Conservation (phyloP, 2,888 invertebrate species). For the Lydus trimaculatus region DNA sequence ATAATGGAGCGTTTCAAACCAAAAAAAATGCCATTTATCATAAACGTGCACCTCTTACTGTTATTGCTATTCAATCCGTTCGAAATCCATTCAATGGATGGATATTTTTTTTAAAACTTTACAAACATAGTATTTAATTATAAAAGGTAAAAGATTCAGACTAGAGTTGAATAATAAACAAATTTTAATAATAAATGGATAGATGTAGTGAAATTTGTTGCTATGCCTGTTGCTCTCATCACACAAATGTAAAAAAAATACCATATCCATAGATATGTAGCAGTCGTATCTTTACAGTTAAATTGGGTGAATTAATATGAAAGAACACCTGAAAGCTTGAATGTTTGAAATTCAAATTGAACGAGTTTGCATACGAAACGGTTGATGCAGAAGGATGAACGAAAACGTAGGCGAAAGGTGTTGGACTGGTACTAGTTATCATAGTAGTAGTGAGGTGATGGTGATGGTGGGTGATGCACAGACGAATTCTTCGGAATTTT, state of each 20-base stretch:
- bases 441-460: no score
- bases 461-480: no score
- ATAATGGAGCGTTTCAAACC: neutral
- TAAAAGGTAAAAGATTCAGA: neutral
- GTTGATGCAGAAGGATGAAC: neutral
- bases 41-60: neutral
- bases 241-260: neutral
- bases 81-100: neutral
- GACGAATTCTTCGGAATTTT: neutral
- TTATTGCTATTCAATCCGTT: neutral
- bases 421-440: neutral
- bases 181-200: neutral
- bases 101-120: neutral
- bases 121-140: neutral
- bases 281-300: slow-evolving; percentile 19
- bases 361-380: slow-evolving; percentile 28
- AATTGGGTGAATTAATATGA: slow-evolving; percentile 27
- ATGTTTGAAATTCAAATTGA: slow-evolving; percentile 23
- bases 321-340: slow-evolving; percentile 23
- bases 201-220: neutral
- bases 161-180: no score
- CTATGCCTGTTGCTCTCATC: no score
- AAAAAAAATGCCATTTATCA: neutral
- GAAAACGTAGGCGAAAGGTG: neutral
- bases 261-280: neutral